A percentile compares a stretch with the other conserved stretches of the same genome.
Evolutionary conservation across 2,113 vertebrate species (phyloP).

Genomic region (Cyprinodon tularosa): DNA sequence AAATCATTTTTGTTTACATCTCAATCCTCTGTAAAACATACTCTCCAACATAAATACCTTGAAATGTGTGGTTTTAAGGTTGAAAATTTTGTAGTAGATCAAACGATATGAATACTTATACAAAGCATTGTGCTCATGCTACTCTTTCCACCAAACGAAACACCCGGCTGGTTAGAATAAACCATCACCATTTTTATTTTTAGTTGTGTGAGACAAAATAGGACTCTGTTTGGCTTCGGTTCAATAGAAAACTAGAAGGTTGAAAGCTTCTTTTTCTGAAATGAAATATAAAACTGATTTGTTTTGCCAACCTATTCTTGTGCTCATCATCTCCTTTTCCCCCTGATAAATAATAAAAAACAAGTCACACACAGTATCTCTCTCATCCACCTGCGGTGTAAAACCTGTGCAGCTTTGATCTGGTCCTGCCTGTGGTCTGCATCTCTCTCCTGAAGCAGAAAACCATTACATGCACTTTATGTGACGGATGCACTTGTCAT

Average conservation of each 20-base stretch:
- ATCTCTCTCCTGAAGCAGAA: conserved; percentile 64
- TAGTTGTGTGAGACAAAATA: conserved; percentile 22
- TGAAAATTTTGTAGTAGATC: not conserved
- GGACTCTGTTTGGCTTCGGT: conserved; percentile 33
- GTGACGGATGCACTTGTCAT: conserved; percentile 73
- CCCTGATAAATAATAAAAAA: conserved; percentile 6
- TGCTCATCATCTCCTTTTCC: conserved; percentile 12
- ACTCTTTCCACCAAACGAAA: not conserved
- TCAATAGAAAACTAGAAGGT: not conserved
- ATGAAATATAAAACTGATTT: conserved; percentile 18
- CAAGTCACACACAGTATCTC: conserved; percentile 24
- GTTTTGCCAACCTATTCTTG: conserved; percentile 18
- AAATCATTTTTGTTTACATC: too few species aligned
- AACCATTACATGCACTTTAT: conserved; percentile 72
- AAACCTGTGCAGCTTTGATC: conserved; percentile 70
- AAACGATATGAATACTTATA: not conserved
- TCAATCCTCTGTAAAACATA: too few species aligned
- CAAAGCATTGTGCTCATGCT: not conserved
- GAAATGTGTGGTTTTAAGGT: too few species aligned
- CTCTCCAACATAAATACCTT: too few species aligned
- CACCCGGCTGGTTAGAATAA: not conserved
- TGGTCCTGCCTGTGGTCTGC: conserved; percentile 37
- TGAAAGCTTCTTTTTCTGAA: not conserved
- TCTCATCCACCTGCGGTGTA: conserved; percentile 41
- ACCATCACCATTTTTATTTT: not conserved